These are phyloP conservation scores for Pandemis heparana DNA, from an alignment of 2,888 invertebrate genomes.

Conservation along the genomic window DNA sequence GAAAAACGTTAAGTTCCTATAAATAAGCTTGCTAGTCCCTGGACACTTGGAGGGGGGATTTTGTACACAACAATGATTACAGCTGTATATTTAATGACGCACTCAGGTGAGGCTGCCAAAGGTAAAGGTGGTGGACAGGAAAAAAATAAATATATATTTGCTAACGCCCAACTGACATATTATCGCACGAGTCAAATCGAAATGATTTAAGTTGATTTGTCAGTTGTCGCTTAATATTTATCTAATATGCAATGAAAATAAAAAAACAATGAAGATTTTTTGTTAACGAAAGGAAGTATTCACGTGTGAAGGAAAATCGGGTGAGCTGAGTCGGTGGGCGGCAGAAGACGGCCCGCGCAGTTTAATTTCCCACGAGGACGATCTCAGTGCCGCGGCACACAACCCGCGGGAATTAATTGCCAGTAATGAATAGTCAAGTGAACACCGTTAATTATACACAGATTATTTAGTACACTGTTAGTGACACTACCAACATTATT, in stretches of 20 bases:
- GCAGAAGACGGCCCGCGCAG: conserved; percentile 82
- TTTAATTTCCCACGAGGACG: conserved; percentile 86
- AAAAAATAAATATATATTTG: conserved; percentile 79
- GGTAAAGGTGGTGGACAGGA: conserved; percentile 44
- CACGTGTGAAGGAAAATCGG: conserved; percentile 74
- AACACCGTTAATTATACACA: conserved; percentile 82
- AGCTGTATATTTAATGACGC: conserved; percentile 82
- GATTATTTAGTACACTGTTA: conserved; percentile 34
- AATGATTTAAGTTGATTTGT: too few relatives aligned
- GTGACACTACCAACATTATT: neutral
- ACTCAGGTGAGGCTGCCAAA: conserved; percentile 64
- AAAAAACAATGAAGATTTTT: too few relatives aligned
- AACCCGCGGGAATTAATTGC: conserved; percentile 86
- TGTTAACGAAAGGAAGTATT: conserved; percentile 69
- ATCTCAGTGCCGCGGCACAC: conserved; percentile 83
- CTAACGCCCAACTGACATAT: neutral
- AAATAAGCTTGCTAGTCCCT: neutral
- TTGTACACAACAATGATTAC: conserved; percentile 79
- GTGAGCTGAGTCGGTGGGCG: conserved; percentile 61
- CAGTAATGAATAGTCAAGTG: conserved; percentile 86
- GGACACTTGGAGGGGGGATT: conserved; percentile 43
- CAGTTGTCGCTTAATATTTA: too few relatives aligned
- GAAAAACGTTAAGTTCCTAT: too few relatives aligned
- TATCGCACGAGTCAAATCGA: neutral
- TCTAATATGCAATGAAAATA: too few relatives aligned